Evolutionary conservation across 2,888 invertebrate species (phyloP).

Genomic region (Minunthozetes semirufus): DNA sequence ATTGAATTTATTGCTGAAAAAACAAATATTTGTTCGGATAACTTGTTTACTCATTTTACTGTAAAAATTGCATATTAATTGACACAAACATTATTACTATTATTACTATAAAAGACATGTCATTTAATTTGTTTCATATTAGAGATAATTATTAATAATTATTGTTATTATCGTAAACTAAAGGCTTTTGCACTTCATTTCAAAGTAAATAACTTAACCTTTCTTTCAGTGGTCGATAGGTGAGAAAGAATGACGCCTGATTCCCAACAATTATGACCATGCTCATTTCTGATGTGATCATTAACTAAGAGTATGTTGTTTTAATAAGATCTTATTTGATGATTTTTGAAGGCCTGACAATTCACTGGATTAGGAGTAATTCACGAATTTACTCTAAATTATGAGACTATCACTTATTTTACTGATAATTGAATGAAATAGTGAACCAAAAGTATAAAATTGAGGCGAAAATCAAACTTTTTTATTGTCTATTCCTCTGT

Average conservation of each 20-base stretch:
- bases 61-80: slow-evolving; percentile 15
- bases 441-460: background rate
- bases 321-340: too few species aligned
- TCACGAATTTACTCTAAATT: background rate
- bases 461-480: background rate
- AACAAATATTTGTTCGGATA: background rate
- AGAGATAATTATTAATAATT: slow-evolving; percentile 21
- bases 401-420: background rate
- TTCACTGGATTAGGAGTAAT: background rate
- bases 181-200: background rate
- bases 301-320: too few species aligned
- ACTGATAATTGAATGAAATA: background rate
- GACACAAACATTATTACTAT: background rate
- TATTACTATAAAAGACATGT: background rate
- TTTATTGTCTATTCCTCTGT: background rate
- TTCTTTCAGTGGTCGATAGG: too few species aligned
- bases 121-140: slow-evolving; percentile 17
- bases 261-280: too few species aligned
- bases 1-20: background rate
- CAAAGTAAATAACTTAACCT: background rate
- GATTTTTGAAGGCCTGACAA: too few species aligned
- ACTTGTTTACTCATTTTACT: background rate
- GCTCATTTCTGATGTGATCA: too few species aligned
- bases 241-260: too few species aligned
- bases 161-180: slow-evolving; percentile 5